A percentile compares a stretch with the other conserved stretches of the same genome.
phyloP scores from a whole-genome alignment of 1,140 invertebrate genomes.

The Catajapyx aquilonaris region DNA sequence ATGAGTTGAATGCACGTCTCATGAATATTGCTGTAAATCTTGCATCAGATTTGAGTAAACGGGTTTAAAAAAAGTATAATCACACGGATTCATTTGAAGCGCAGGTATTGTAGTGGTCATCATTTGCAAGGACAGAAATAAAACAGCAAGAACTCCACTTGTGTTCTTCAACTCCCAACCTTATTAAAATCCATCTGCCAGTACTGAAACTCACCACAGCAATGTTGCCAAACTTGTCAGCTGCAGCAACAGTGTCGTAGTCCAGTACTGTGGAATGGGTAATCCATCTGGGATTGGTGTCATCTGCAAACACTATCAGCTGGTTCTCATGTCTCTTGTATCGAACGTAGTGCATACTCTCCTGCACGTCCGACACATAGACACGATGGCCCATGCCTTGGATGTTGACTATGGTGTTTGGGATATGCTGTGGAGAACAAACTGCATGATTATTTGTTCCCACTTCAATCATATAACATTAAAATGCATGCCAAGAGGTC shows the following conservation, averaged over 20 bases:
- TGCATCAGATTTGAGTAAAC: too few relatives aligned
- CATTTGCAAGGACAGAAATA: not conserved
- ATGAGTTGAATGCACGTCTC: too few relatives aligned
- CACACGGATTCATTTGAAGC: too few relatives aligned
- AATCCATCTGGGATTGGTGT: slow-evolving; percentile 90
- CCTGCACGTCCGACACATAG: slow-evolving; percentile 88
- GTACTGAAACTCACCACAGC: slow-evolving; percentile 51
- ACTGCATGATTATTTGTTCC: not conserved
- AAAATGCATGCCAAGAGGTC: slow-evolving; percentile 3
- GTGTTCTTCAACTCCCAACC: too few relatives aligned
- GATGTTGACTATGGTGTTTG: slow-evolving; percentile 82
- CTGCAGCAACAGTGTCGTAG: slow-evolving; percentile 87
- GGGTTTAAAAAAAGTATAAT: too few relatives aligned
- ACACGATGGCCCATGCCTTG: slow-evolving; percentile 84
- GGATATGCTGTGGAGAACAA: slow-evolving; percentile 71
- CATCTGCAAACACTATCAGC: slow-evolving; percentile 94
- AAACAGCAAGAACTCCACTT: slow-evolving; percentile 1
- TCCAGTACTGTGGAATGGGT: slow-evolving; percentile 83
- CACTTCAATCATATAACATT: slow-evolving; percentile 3
- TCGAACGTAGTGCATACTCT: slow-evolving; percentile 88
- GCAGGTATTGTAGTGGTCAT: too few relatives aligned
- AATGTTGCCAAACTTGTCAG: slow-evolving; percentile 98
- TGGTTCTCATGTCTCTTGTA: slow-evolving; percentile 95
- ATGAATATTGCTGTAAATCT: too few relatives aligned
- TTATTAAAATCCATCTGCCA: too few relatives aligned